Conservation (phyloP, 2,797 vertebrate species). For the Lemur catta region DNA sequence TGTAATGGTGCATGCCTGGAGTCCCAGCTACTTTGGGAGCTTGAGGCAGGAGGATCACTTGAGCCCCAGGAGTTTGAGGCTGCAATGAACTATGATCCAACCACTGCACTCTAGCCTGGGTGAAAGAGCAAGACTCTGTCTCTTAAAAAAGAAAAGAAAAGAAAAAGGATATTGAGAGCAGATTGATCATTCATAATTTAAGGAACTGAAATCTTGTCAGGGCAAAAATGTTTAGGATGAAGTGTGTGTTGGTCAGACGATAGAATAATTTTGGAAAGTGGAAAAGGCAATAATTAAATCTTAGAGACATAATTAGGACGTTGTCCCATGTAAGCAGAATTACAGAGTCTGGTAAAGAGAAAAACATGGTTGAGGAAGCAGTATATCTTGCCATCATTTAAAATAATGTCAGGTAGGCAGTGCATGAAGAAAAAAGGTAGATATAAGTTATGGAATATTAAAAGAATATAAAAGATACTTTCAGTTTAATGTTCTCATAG, state of each 20-base stretch:
- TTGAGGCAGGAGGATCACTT: background rate
- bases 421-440: background rate
- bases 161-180: background rate
- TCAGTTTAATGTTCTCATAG: background rate
- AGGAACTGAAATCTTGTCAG: conserved; percentile 7
- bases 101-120: background rate
- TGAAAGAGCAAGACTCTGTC: background rate
- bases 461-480: background rate
- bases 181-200: background rate
- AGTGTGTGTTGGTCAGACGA: background rate
- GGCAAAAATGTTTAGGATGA: background rate
- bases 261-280: background rate
- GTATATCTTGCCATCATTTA: conserved; percentile 72
- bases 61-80: background rate
- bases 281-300: background rate
- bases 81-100: background rate
- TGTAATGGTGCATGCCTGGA: background rate
- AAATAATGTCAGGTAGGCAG: background rate
- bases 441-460: background rate
- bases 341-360: background rate
- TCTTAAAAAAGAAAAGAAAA: background rate
- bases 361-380: conserved; percentile 55
- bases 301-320: background rate
- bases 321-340: background rate
- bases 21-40: background rate